Evolutionary conservation across 2,797 vertebrate genomes (phyloP).

Genomic region (Schizopygopsis malacanthus): DNA sequence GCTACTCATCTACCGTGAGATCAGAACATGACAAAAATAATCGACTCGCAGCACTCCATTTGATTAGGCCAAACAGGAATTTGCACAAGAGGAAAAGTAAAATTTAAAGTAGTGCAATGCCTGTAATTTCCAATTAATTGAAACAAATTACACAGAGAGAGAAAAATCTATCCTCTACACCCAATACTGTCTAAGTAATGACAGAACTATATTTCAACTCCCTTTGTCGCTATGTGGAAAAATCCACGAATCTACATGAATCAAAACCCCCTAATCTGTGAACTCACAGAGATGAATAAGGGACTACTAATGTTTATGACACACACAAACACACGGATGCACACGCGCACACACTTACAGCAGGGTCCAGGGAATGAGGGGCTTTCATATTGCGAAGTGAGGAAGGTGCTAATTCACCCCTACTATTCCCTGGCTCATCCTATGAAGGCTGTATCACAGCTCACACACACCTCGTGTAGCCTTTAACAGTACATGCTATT

Average conservation of each 20-base stretch:
- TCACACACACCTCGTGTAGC: slow-evolving; percentile 53
- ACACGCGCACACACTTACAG: slow-evolving; percentile 31
- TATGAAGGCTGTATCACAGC: slow-evolving; percentile 24
- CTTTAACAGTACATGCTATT: slow-evolving; percentile 57
- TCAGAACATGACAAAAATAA: slow-evolving; percentile 50
- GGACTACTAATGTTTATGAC: slow-evolving; percentile 45
- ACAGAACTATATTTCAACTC: slow-evolving; percentile 51
- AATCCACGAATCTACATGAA: slow-evolving; percentile 55
- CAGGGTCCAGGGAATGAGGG: slow-evolving; percentile 23
- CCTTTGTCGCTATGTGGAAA: slow-evolving; percentile 58
- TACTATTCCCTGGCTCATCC: slow-evolving; percentile 32
- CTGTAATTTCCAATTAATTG: slow-evolving; percentile 65
- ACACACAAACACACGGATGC: slow-evolving; percentile 25
- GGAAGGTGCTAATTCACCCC: slow-evolving; percentile 48
- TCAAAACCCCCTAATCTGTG: slow-evolving; percentile 46
- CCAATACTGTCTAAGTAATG: slow-evolving; percentile 64
- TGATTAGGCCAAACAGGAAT: slow-evolving; percentile 57
- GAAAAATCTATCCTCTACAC: slow-evolving; percentile 52
- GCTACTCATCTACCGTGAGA: slow-evolving; percentile 51
- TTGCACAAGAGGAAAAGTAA: slow-evolving; percentile 51
- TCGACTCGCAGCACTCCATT: slow-evolving; percentile 56
- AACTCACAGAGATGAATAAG: slow-evolving; percentile 46
- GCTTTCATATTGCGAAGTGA: slow-evolving; percentile 51
- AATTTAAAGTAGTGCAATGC: slow-evolving; percentile 70
- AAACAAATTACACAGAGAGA: slow-evolving; percentile 56